Conservation (phyloP, 2,797 vertebrate species). For the Xerus rutilus region DNA sequence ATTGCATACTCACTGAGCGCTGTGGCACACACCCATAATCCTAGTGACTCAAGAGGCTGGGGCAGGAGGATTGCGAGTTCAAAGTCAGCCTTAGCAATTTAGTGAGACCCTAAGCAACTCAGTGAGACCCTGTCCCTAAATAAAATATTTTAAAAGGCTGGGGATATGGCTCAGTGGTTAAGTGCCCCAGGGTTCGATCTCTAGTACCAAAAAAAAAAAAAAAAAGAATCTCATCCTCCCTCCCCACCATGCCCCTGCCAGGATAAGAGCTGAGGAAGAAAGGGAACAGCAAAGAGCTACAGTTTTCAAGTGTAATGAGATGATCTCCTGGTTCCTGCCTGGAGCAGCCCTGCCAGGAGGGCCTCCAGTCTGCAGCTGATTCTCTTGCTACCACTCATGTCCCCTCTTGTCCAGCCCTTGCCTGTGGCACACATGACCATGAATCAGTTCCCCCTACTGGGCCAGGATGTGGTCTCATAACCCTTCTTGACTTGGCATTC, state of each 20-base stretch:
- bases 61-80: no score
- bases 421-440: not conserved
- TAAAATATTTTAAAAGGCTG: no score
- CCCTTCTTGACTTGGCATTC: not conserved
- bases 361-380: not conserved
- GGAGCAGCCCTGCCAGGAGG: not conserved
- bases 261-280: conserved; percentile 2
- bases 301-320: not conserved
- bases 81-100: no score
- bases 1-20: not conserved
- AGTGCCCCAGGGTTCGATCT: no score
- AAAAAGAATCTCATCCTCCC: not conserved
- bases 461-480: no score
- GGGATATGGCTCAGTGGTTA: no score
- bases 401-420: not conserved
- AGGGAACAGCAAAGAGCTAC: not conserved
- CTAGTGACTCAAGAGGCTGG: no score
- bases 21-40: no score
- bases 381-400: fast-evolving
- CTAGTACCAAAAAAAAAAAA: no score
- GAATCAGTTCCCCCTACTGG: not conserved
- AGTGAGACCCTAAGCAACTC: no score
- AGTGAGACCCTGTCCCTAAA: no score
- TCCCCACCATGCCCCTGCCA: not conserved
- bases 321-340: not conserved